Conservation (phyloP, 2,797 vertebrate species). For the Zenarchopterus dispar region DNA sequence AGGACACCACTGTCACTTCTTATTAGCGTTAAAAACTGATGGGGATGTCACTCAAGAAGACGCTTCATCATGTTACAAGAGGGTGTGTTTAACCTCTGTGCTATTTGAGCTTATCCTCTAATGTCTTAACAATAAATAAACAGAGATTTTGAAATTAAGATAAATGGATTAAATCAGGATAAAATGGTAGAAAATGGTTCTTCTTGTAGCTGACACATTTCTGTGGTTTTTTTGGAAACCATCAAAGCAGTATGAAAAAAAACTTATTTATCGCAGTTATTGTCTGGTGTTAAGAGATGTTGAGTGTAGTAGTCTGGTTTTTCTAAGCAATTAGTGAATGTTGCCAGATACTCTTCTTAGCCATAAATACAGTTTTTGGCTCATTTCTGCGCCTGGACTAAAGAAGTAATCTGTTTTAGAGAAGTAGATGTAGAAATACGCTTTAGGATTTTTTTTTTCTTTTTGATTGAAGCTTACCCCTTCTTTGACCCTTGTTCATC, state of each 20-base stretch:
- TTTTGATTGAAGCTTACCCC: conserved; percentile 72
- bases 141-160: not conserved
- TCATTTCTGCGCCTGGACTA: conserved; percentile 41
- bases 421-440: conserved; percentile 49
- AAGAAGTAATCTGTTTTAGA: conserved; percentile 69
- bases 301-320: not conserved
- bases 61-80: conserved; percentile 21
- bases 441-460: conserved; percentile 67
- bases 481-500: conserved; percentile 63
- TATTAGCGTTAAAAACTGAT: conserved; percentile 56
- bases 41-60: conserved; percentile 27
- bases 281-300: conserved; percentile 3
- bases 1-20: conserved; percentile 60
- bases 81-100: not conserved
- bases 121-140: not conserved
- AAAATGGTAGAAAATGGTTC: not conserved
- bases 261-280: not conserved
- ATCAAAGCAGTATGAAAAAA: not conserved
- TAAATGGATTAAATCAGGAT: not conserved
- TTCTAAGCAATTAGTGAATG: conserved; percentile 14
- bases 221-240: not conserved
- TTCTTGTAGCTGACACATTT: not conserved
- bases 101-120: not conserved
- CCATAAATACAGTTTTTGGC: conserved; percentile 63
- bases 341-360: conserved; percentile 45